Conservation (phyloP, 2,113 vertebrate genomes). For the Nibea albiflora region DNA sequence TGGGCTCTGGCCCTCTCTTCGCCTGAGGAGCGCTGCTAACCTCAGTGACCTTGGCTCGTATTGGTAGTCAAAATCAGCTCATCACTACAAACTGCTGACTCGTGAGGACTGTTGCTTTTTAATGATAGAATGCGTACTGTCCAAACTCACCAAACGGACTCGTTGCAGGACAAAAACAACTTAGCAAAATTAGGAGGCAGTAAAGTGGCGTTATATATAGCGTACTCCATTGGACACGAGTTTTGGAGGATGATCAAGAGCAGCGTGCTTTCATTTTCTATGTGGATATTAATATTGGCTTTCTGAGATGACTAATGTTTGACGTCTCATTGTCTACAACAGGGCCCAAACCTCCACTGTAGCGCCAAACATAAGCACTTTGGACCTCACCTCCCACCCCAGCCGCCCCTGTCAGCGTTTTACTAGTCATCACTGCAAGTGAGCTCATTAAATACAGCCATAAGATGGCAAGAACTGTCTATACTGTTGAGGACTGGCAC, state of each 20-base stretch:
- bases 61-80: constrained; percentile 46
- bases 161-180: neutral
- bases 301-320: neutral
- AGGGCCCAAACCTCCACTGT: neutral
- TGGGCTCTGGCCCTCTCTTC: constrained; percentile 53
- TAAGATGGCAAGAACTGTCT: constrained; percentile 10
- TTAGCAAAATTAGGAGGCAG: neutral
- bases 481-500: neutral
- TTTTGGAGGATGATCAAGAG: constrained; percentile 19
- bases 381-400: constrained; percentile 25
- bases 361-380: constrained; percentile 30
- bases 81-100: constrained; percentile 46
- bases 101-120: constrained; percentile 22
- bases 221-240: neutral
- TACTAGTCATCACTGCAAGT: constrained; percentile 38
- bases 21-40: constrained; percentile 61
- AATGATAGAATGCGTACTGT: constrained; percentile 20
- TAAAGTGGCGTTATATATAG: neutral
- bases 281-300: constrained; percentile 17
- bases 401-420: constrained; percentile 21
- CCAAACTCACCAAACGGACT: constrained; percentile 20
- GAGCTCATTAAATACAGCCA: constrained; percentile 18
- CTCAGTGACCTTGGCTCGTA: constrained; percentile 63
- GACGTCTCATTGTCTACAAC: constrained; percentile 14
- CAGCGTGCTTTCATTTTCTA: constrained; percentile 20